Base-by-base conservation (phyloP, 2,888 invertebrate species). In the Marronus borbonicus region DNA sequence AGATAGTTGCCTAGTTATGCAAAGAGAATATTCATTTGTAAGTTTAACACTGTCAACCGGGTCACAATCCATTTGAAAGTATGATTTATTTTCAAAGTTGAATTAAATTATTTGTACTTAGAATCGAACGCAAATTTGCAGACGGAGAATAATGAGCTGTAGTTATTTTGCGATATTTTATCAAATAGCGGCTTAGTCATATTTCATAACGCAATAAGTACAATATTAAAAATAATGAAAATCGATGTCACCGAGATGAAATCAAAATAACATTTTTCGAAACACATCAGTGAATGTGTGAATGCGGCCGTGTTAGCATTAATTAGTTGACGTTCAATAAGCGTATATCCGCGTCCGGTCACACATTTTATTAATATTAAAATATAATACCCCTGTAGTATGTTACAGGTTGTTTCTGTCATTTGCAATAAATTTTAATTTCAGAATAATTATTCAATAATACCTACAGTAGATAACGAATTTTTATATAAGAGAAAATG, bases 341-440 rank as follows among this genome's bases (percentile, higher is more conserved):
- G 78, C 78, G 78, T 78, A 76, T 70, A 76, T 78, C 78, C 78
- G 76, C 76, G 70, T 78, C 78, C 78, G 78, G 78, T 78, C 39
- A 44, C 65, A 76, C 58, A 66, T 66, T 68, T 58, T 76, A 65
- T 76, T 76, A 64, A 76, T 76, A 76, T 76, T 76, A 65, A 76
- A 68, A 68, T 68, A 65, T 68, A 58, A 36, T 24, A 39, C 10
- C 24, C 5, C 5, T 60, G 39, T 24, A 60, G 60, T 60, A 14
- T 62, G 58, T 39, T 74, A 74, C 72, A 60, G 49, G 39, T 44
- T 74, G 60, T 74, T 58, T 74, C 60, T 60, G 49, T 20, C 68
- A 68, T 50, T 68, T 50, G 28, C 14, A 24, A 50, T 50, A 68
- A 28, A 44, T 66, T 44, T 24, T 14, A 68, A 10, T 10, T 68